These are phyloP conservation scores for Sapayoa aenigma DNA, from an alignment of 2,113 vertebrate genomes.

Conservation along the genomic window DNA sequence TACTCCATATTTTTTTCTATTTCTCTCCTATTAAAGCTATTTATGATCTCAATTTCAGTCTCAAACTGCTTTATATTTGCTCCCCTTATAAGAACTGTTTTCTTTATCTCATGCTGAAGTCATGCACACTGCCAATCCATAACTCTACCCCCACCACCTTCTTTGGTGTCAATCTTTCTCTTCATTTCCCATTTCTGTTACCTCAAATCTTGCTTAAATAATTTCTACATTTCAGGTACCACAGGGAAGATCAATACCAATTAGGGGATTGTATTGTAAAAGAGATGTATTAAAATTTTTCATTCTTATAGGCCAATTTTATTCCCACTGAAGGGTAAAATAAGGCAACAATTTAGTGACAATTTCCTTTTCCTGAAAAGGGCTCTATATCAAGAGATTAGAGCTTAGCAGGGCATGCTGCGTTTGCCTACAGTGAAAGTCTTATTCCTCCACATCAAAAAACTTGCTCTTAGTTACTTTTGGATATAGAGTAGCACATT, in stretches of 20 bases:
- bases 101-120: neutral
- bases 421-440: neutral
- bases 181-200: neutral
- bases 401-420: neutral
- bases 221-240: constrained; percentile 14
- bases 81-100: neutral
- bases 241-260: constrained; percentile 49
- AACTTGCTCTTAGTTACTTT: neutral
- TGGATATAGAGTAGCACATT: neutral
- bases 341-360: constrained; percentile 41
- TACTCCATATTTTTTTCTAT: neutral
- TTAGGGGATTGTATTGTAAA: neutral
- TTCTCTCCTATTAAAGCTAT: neutral
- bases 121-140: neutral
- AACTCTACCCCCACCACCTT: neutral
- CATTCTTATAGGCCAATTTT: constrained; percentile 31
- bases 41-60: neutral
- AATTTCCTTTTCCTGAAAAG: neutral
- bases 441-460: neutral
- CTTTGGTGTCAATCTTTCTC: neutral
- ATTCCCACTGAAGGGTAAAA: constrained; percentile 39
- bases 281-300: constrained; percentile 43
- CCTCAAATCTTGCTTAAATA: constrained; percentile 9
- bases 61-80: neutral
- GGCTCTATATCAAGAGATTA: constrained; percentile 11